These are phyloP conservation scores for Horisme vitalbata DNA, from an alignment of 2,888 invertebrate genomes.

Conservation along the genomic window DNA sequence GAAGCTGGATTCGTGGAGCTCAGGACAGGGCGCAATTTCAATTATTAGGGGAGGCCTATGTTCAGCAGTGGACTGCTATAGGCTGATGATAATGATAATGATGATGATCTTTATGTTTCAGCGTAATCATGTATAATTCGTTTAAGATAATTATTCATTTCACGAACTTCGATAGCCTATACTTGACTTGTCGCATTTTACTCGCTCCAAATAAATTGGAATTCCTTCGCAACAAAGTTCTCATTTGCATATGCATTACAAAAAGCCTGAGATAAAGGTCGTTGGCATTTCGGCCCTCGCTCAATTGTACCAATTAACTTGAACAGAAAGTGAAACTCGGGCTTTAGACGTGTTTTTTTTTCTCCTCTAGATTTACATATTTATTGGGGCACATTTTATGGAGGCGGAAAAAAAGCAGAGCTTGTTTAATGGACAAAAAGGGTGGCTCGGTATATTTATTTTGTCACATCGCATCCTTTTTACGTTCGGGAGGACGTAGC, in stretches of 20 bases:
- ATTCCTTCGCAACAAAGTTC: slow-evolving; percentile 25
- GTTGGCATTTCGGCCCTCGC: slow-evolving; percentile 51
- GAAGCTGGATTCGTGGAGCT: too few species aligned
- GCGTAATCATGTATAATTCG: too few species aligned
- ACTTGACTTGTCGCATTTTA: too few species aligned
- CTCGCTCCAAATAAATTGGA: slow-evolving; percentile 10
- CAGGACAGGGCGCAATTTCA: too few species aligned
- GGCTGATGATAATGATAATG: too few species aligned
- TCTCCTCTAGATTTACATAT: slow-evolving; percentile 80
- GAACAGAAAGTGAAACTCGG: slow-evolving; percentile 77
- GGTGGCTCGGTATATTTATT: slow-evolving; percentile 81
- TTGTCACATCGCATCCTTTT: slow-evolving; percentile 82
- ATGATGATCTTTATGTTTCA: too few species aligned
- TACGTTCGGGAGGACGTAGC: slow-evolving; percentile 76
- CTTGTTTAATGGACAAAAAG: slow-evolving; percentile 82
- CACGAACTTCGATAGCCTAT: too few species aligned
- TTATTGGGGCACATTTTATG: slow-evolving; percentile 83
- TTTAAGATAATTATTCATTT: too few species aligned
- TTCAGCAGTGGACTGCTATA: too few species aligned
- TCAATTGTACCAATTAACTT: slow-evolving; percentile 75
- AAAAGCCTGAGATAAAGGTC: slow-evolving; percentile 57
- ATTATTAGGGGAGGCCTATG: too few species aligned
- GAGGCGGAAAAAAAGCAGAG: slow-evolving; percentile 72
- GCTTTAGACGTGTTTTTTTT: slow-evolving; percentile 55
- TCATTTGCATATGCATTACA: slow-evolving; percentile 45